These are phyloP conservation scores for Athripsodes cinereus DNA, from an alignment of 2,888 invertebrate species.

Conservation along the genomic window DNA sequence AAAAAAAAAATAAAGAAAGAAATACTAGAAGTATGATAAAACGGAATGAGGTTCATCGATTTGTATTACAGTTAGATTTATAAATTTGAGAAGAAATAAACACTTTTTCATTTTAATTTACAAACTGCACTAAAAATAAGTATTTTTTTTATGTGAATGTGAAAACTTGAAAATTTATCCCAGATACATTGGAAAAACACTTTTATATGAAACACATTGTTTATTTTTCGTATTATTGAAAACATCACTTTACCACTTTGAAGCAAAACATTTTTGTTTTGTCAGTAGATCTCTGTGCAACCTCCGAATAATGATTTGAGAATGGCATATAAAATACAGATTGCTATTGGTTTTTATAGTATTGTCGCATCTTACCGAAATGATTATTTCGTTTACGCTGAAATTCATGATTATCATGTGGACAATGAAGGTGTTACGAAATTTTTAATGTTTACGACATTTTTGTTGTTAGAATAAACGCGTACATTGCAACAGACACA, in stretches of 20 bases:
- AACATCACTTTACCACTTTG: conserved; percentile 11
- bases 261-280: conserved; percentile 13
- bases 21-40: too few species aligned
- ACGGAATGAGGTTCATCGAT: too few species aligned
- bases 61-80: too few species aligned
- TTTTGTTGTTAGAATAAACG: conserved; percentile 17
- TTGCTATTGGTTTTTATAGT: conserved; percentile 16
- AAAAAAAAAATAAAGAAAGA: too few species aligned
- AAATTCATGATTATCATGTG: conserved; percentile 21
- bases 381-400: conserved; percentile 14
- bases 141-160: too few species aligned
- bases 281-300: conserved; percentile 1
- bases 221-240: not conserved
- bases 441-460: conserved; percentile 14
- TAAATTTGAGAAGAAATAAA: too few species aligned
- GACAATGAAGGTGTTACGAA: conserved; percentile 15
- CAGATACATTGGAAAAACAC: too few species aligned
- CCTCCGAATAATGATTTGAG: conserved; percentile 7
- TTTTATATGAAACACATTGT: not conserved
- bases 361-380: conserved; percentile 14
- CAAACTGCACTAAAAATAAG: too few species aligned
- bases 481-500: conserved; percentile 9
- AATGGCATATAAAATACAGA: conserved; percentile 8
- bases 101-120: too few species aligned
- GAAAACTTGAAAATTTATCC: too few species aligned